Evolutionary conservation across 2,888 invertebrate species (phyloP).

Genomic region (Oscheius sp.): DNA sequence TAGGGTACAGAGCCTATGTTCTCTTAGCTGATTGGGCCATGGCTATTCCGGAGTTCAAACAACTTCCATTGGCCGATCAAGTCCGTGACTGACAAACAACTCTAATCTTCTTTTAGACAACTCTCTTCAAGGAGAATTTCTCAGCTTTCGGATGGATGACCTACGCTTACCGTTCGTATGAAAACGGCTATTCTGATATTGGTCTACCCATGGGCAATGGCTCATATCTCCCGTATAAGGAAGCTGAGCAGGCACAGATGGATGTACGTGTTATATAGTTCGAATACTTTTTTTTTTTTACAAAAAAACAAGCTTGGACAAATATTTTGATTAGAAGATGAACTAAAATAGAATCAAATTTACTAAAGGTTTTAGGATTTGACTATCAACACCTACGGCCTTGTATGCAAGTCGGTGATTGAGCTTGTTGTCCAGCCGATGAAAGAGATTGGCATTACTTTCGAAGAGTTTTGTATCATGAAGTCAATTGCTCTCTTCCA

Average conservation of each 20-base stretch:
- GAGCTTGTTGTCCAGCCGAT: constrained; percentile 54
- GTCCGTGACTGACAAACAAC: no score
- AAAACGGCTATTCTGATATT: constrained; percentile 25
- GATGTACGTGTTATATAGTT: no score
- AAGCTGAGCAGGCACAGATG: constrained; percentile 44
- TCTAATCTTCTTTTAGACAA: constrained; percentile 37
- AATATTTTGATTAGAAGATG: no score
- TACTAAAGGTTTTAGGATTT: no score
- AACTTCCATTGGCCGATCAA: constrained; percentile 49
- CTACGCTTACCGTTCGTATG: constrained; percentile 49
- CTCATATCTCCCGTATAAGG: constrained; percentile 52
- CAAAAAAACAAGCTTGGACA: no score
- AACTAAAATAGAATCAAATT: no score
- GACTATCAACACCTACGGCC: constrained; percentile 51
- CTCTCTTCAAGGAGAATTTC: constrained; percentile 59
- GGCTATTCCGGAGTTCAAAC: constrained; percentile 53
- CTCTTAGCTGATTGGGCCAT: constrained; percentile 60
- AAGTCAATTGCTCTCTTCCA: constrained; percentile 59
- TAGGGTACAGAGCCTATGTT: constrained; percentile 59
- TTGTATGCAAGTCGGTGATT: constrained; percentile 48
- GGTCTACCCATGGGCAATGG: constrained; percentile 58
- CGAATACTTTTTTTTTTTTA: no score
- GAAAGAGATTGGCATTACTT: constrained; percentile 51
- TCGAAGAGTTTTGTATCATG: constrained; percentile 54
- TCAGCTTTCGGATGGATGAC: constrained; percentile 61